phyloP scores from a whole-genome alignment of 2,888 invertebrate genomes.

The Rosalia funebris region DNA sequence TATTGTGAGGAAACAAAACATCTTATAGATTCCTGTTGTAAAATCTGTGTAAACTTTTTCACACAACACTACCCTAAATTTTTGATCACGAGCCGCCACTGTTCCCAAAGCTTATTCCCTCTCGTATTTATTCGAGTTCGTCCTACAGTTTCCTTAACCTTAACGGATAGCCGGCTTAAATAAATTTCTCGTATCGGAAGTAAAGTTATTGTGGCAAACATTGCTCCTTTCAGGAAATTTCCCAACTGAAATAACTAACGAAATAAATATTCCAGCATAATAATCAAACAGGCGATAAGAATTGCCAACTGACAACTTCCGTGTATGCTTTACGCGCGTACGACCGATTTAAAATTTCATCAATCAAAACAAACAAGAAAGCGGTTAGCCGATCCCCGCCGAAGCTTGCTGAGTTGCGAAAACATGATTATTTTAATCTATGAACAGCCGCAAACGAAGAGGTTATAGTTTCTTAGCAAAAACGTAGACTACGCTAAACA shows the following conservation, averaged over 20 bases:
- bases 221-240: conserved; percentile 34
- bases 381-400: neutral
- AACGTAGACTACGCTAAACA: no score
- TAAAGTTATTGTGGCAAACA: conserved; percentile 4
- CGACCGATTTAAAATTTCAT: conserved; percentile 14
- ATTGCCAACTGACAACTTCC: conserved; percentile 42
- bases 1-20: no score
- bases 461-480: no score
- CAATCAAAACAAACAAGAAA: conserved; percentile 27
- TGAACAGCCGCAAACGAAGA: no score
- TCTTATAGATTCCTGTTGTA: neutral
- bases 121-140: neutral
- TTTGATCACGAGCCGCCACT: neutral
- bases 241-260: conserved; percentile 29
- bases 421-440: no score
- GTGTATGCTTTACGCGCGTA: conserved; percentile 28
- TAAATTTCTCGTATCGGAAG: conserved; percentile 7
- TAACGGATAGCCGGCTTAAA: neutral
- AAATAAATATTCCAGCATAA: conserved; percentile 36
- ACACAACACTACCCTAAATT: neutral
- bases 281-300: conserved; percentile 38
- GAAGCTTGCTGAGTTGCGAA: no score
- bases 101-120: neutral
- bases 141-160: neutral
- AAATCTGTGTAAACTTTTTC: neutral